Evolutionary conservation across 1,140 invertebrate genomes (phyloP), one percentile per base, ranked within the genome.

Genomic region (Halictus rubicundus): DNA sequence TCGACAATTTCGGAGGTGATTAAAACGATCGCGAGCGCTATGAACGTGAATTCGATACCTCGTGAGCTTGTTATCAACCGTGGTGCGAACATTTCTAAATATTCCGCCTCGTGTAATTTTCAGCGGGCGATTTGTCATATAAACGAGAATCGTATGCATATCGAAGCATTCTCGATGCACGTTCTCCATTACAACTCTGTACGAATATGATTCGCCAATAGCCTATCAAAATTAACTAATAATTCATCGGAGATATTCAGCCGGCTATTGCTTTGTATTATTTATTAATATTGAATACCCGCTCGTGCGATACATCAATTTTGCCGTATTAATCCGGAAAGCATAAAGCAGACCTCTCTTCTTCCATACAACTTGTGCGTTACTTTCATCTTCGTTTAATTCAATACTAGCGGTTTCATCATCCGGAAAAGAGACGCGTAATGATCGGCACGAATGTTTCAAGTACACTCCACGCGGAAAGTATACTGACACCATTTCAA

Each of bases 181-280:
- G 32, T 66, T 66, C n/a, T 25, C 54, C 68, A 69, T 68, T 21
- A 8, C 54, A 23, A 16, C 1, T 46, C 14, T 19, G 5, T 25
- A 10, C 12, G 37, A 68, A 39, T 49, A 54, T 54, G 66, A 68
- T 54, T 23, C 25, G 46, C 19, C 25, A 54, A 54, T 68, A 68
- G 52, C 25, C 66, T 54, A 68, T 32, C 66, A 68, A 54, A 54
- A 68, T 68, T 54, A 68, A 68, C 66, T 54, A 68, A 54, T 68
- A 68, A 68, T 68, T 54, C 66, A 68, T 19, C 46, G 19, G 27
- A 14, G 46, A 12, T 54, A 32, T 21, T 23, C 16, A 46, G 46
- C 25, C 21, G 21, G n/a, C 6, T 9, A 9, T 27, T 71, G 32
- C 68, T 39, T 37, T 32, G 32, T 59, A 70, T 70, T 52, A 49